Evolutionary conservation across 1,140 invertebrate genomes (phyloP).

Genomic region (Pseudobourletiella spinata): DNA sequence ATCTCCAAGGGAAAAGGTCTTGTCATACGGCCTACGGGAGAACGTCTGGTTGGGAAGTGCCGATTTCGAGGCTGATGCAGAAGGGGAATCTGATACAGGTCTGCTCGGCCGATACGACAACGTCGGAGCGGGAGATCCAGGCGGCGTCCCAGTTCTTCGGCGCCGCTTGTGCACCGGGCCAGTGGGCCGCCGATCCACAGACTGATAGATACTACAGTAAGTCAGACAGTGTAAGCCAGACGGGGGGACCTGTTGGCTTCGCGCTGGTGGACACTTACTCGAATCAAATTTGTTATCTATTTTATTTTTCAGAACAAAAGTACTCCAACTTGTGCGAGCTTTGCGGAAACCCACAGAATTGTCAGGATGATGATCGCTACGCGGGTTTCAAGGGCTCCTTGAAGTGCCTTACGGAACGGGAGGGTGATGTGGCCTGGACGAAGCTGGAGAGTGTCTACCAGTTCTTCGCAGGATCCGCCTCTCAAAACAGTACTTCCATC

Average conservation of each 20-base stretch:
- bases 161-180: slow-evolving; percentile 66
- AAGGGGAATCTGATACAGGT: slow-evolving; percentile 55
- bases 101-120: slow-evolving; percentile 55
- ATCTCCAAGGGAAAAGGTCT: slow-evolving; percentile 59
- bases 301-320: slow-evolving; percentile 58
- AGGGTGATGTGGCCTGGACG: slow-evolving; percentile 73
- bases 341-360: slow-evolving; percentile 60
- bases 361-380: slow-evolving; percentile 70
- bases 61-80: slow-evolving; percentile 57
- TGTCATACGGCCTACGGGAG: slow-evolving; percentile 70
- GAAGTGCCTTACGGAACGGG: slow-evolving; percentile 64
- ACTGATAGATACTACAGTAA: slow-evolving; percentile 61
- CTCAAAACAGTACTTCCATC: neutral
- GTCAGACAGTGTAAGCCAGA: slow-evolving; percentile 33
- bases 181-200: slow-evolving; percentile 61
- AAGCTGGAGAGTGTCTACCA: slow-evolving; percentile 59
- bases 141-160: slow-evolving; percentile 61
- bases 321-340: slow-evolving; percentile 63
- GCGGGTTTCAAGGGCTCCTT: slow-evolving; percentile 76
- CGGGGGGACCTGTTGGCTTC: too few species aligned
- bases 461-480: slow-evolving; percentile 16
- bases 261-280: too few species aligned
- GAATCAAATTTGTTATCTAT: too few species aligned
- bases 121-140: slow-evolving; percentile 63
- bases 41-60: slow-evolving; percentile 64